A percentile compares a stretch with the other conserved stretches of the same genome.
Conservation (phyloP, 2,888 invertebrate species). For the Orthosia gracilis region DNA sequence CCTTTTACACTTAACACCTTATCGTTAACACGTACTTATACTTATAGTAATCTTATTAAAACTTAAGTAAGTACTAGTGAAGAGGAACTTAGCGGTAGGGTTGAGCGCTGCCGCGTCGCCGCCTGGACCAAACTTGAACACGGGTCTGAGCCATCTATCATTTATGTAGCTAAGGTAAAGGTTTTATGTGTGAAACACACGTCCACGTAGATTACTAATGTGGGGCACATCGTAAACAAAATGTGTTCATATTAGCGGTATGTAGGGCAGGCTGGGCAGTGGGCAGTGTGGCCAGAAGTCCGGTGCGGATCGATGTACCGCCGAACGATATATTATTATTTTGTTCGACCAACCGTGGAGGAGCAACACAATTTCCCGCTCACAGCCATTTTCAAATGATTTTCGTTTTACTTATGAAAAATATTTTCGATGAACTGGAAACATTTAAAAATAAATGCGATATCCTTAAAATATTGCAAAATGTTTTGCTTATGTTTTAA, state of each 20-base stretch:
- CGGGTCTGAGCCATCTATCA: conserved; percentile 20
- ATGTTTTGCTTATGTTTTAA: conserved; percentile 35
- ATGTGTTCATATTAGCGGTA: conserved; percentile 61
- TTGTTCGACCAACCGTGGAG: conserved; percentile 78
- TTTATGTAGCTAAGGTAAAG: conserved; percentile 12
- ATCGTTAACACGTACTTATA: conserved; percentile 67
- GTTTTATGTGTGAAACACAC: conserved; percentile 30
- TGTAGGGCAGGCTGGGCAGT: conserved; percentile 60
- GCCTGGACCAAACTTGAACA: conserved; percentile 22
- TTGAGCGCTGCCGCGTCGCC: conserved; percentile 21
- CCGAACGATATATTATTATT: conserved; percentile 81
- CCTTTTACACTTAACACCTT: conserved; percentile 80
- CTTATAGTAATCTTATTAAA: conserved; percentile 61
- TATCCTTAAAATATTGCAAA: conserved; percentile 34
- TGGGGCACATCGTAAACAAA: conserved; percentile 49
- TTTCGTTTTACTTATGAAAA: conserved; percentile 76
- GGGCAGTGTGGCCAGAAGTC: conserved; percentile 20
- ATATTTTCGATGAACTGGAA: conserved; percentile 75
- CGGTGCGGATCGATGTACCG: conserved; percentile 62
- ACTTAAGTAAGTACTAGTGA: conserved; percentile 52
- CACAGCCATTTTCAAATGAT: conserved; percentile 82
- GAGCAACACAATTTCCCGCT: conserved; percentile 75
- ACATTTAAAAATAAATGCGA: conserved; percentile 46
- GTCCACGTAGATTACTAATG: conserved; percentile 38
- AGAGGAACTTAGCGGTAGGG: conserved; percentile 54